Conservation (phyloP, 2,113 vertebrate species). For the Ifrita kowaldi region DNA sequence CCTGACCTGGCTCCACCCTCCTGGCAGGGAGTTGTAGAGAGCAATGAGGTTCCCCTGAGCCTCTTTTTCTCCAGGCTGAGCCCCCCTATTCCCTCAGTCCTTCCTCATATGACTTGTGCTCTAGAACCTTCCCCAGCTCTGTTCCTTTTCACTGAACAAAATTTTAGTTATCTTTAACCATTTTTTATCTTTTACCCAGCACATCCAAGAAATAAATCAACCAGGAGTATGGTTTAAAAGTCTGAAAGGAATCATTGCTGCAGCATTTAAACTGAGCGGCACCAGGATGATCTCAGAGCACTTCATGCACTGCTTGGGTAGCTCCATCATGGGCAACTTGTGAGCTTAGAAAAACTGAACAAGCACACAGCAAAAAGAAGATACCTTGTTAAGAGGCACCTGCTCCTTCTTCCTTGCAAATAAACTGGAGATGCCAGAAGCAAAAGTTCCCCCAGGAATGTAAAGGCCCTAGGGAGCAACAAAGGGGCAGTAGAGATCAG, state of each 20-base stretch:
- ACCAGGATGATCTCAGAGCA: background rate
- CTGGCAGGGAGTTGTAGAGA: background rate
- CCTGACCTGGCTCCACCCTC: background rate
- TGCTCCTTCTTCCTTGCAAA: background rate
- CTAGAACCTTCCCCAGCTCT: background rate
- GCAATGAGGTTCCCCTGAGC: background rate
- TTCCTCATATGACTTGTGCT: background rate
- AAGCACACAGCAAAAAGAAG: background rate
- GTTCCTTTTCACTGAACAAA: background rate
- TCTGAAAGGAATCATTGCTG: background rate
- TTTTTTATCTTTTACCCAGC: background rate
- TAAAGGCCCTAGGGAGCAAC: fast-evolving
- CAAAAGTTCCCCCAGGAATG: background rate
- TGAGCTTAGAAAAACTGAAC: background rate
- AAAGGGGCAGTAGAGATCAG: background rate
- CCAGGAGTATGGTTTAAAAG: background rate
- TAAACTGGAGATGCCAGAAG: background rate
- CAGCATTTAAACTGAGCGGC: background rate
- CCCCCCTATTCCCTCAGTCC: fast-evolving
- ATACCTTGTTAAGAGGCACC: background rate
- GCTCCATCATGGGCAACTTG: fast-evolving
- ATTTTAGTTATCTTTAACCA: background rate
- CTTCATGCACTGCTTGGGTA: background rate
- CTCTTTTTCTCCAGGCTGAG: background rate
- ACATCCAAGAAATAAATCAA: background rate